Conservation (phyloP, 1,140 invertebrate species). For the Trichonephila clavata region DNA sequence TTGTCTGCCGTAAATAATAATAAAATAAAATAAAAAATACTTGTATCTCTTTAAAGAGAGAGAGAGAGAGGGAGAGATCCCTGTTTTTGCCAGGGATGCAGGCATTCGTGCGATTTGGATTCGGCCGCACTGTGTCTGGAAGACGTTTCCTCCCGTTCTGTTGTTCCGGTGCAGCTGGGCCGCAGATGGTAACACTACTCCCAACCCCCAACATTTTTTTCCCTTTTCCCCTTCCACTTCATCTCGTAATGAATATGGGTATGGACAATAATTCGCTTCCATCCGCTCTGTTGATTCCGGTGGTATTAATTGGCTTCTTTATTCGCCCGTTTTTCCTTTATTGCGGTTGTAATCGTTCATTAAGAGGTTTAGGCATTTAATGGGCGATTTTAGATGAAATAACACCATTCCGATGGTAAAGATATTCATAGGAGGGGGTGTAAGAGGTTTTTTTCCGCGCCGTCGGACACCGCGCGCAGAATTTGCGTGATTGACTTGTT, state of each 20-base stretch:
- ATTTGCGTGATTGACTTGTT: not conserved
- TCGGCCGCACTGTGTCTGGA: conserved; percentile 32
- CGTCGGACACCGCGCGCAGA: not conserved
- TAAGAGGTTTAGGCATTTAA: not conserved
- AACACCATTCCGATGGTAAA: not conserved
- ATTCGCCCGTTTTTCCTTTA: not conserved
- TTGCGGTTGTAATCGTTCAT: not conserved
- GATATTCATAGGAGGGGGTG: conserved; percentile 29
- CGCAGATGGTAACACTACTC: conserved; percentile 56
- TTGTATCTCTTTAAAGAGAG: not conserved
- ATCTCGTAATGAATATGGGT: conserved; percentile 58
- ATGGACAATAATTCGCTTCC: not conserved
- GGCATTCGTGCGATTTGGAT: not conserved
- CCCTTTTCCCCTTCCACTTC: not conserved
- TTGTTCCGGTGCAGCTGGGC: conserved; percentile 65
- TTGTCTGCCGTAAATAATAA: not conserved
- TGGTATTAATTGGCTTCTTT: conserved; percentile 25
- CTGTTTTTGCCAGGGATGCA: not conserved
- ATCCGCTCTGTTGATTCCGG: conserved; percentile 34
- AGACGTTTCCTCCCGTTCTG: conserved; percentile 70
- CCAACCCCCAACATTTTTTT: not conserved
- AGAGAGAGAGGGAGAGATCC: too few relatives aligned
- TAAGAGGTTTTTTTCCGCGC: conserved; percentile 31
- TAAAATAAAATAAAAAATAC: not conserved
- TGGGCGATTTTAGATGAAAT: conserved; percentile 1